These are phyloP conservation scores for Melanotus villosus DNA, from an alignment of 2,888 invertebrate genomes.

Conservation along the genomic window DNA sequence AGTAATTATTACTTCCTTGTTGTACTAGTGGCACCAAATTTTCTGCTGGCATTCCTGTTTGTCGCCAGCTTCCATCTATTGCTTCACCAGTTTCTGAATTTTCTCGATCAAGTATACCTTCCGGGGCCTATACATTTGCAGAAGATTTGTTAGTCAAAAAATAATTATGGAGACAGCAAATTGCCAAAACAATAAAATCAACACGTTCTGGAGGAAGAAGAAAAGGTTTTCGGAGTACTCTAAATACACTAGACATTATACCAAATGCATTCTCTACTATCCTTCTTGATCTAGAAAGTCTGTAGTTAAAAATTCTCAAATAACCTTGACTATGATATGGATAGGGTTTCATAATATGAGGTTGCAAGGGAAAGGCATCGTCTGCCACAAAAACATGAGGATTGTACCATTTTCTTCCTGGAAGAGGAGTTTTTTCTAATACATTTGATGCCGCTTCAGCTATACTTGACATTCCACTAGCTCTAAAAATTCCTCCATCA, in stretches of 20 bases:
- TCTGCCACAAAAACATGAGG: slow-evolving; percentile 39
- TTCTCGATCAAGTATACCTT: slow-evolving; percentile 45
- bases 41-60: slow-evolving; percentile 9
- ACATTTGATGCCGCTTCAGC: slow-evolving; percentile 25
- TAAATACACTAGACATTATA: slow-evolving; percentile 45
- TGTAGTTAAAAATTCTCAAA: no score
- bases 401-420: slow-evolving; percentile 32
- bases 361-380: slow-evolving; percentile 44
- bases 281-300: no score
- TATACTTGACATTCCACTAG: slow-evolving; percentile 39
- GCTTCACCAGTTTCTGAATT: slow-evolving; percentile 41
- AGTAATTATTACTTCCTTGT: no score
- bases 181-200: slow-evolving; percentile 39
- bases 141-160: slow-evolving; percentile 42
- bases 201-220: slow-evolving; percentile 43
- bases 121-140: slow-evolving; percentile 41
- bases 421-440: slow-evolving; percentile 33
- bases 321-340: slow-evolving; percentile 42
- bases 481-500: slow-evolving; percentile 42
- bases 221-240: slow-evolving; percentile 42
- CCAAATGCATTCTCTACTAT: slow-evolving; percentile 43
- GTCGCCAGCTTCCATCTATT: slow-evolving; percentile 23
- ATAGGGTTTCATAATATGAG: slow-evolving; percentile 42
- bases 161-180: slow-evolving; percentile 44
- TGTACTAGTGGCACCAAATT: slow-evolving; percentile 21